Evolutionary conservation across 2,888 invertebrate species (phyloP), one percentile per base, ranked within the genome.

Genomic region (Phalera bucephala): DNA sequence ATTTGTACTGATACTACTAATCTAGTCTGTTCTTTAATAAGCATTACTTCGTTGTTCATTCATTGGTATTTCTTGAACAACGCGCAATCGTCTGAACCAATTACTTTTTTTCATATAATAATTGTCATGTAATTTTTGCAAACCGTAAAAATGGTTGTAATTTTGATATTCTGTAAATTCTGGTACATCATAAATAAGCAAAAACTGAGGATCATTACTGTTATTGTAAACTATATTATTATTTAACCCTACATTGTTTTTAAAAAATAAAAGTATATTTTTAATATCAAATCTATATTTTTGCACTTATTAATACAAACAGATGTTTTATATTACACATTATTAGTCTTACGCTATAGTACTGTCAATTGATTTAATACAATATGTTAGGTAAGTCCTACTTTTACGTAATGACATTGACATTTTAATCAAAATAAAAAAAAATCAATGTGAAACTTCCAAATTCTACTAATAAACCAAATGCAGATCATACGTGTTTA

Each of bases 131-230:
- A n/a, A n/a, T n/a, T n/a, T n/a, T n/a, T n/a, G n/a, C n/a, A n/a
- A n/a, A n/a, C n/a, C n/a, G n/a, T n/a, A n/a, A 41, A 32, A 42
- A 42, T 49, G 43, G 50, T 33, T 31, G 34, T 54, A 45, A 44
- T 54, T 51, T 41, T 57, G 48, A 58, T 51, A 46, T 48, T 54
- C 47, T 62, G 55, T 59, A 72, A 29, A 75, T 78, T 75, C 60
- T 64, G 52, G 77, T 73, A 69, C 52, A 59, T 64, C 63, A 63
- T 60, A 65, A 67, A 65, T 54, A 64, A 69, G 65, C 69, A 57
- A 54, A 64, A 63, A 64, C 58, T 59, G 53, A 65, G 56, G 59
- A 42, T 69, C 61, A 63, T 67, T 66, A 3, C 17, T 56, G 55
- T 66, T 69, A 63, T 59, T 66, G 58, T 61, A 30, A 47, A 52